phyloP scores from a whole-genome alignment of 2,113 vertebrate species.

The Microcebus jonahi region DNA sequence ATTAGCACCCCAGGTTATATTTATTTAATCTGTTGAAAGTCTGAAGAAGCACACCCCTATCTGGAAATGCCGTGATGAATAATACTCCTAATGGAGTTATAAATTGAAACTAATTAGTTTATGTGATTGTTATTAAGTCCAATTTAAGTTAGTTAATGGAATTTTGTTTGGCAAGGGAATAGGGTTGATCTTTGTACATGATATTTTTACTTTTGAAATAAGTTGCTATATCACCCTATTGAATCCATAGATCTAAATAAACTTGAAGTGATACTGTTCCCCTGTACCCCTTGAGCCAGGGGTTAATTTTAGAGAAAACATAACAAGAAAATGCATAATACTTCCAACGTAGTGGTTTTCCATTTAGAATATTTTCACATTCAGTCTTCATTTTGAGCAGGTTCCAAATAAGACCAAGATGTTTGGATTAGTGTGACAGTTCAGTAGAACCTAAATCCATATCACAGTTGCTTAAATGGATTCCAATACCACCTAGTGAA shows the following conservation, averaged over 20 bases:
- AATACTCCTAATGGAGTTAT: conserved; percentile 85
- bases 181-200: conserved; percentile 82
- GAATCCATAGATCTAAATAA: conserved; percentile 74
- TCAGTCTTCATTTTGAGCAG: conserved; percentile 43
- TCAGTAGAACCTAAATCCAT: conserved; percentile 73
- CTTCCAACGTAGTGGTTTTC: conserved; percentile 39
- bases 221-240: conserved; percentile 73
- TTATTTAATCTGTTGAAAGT: conserved; percentile 84
- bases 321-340: conserved; percentile 29
- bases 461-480: conserved; percentile 80
- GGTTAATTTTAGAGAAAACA: conserved; percentile 33
- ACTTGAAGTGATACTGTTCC: not conserved
- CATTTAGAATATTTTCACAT: conserved; percentile 63
- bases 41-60: conserved; percentile 76
- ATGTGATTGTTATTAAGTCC: conserved; percentile 85
- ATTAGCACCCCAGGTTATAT: conserved; percentile 80
- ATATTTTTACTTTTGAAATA: conserved; percentile 83
- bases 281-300: not conserved
- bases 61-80: conserved; percentile 81
- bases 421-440: conserved; percentile 74
- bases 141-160: conserved; percentile 86
- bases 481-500: conserved; percentile 83
- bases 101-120: conserved; percentile 89
- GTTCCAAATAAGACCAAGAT: conserved; percentile 61
- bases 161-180: conserved; percentile 86